phyloP scores from a whole-genome alignment of 2,797 vertebrate genomes.

The Gephyroberyx darwinii region DNA sequence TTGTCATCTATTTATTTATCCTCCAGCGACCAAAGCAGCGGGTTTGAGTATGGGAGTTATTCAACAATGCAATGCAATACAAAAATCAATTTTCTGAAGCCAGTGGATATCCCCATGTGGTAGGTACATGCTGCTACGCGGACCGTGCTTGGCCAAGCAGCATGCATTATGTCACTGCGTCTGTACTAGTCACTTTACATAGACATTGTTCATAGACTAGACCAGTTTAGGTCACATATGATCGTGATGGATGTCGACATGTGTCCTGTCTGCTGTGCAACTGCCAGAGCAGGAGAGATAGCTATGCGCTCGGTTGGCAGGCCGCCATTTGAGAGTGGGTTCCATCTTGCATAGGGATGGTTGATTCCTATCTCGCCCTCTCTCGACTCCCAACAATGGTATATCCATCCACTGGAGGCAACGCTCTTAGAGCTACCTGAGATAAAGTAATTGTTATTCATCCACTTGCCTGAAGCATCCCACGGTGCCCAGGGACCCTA shows the following conservation, averaged over 20 bases:
- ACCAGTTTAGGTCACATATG: constrained; percentile 52
- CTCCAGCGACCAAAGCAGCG: constrained; percentile 29
- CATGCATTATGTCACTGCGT: constrained; percentile 48
- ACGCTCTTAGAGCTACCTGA: constrained; percentile 30
- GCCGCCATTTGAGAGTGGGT: constrained; percentile 62
- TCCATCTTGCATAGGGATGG: constrained; percentile 66
- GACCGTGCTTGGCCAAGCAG: constrained; percentile 19
- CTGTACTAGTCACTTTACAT: constrained; percentile 50
- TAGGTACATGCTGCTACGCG: constrained; percentile 4
- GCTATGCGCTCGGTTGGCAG: constrained; percentile 52
- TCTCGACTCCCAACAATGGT: constrained; percentile 44
- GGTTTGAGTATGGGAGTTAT: constrained; percentile 49
- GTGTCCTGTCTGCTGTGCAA: constrained; percentile 43
- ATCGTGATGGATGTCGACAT: constrained; percentile 64
- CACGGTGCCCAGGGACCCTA: constrained; percentile 5
- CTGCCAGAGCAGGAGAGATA: constrained; percentile 39
- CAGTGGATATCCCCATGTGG: constrained; percentile 15
- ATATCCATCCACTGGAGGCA: constrained; percentile 46
- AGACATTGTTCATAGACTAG: constrained; percentile 54
- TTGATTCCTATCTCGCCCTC: constrained; percentile 60
- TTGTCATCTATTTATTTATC: constrained; percentile 70
- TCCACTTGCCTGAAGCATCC: constrained; percentile 36
- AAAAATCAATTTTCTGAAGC: constrained; percentile 29
- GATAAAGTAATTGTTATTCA: constrained; percentile 64
- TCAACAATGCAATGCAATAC: constrained; percentile 37